phyloP scores from a whole-genome alignment of 2,888 invertebrate species.

The Deroplatys truncata region DNA sequence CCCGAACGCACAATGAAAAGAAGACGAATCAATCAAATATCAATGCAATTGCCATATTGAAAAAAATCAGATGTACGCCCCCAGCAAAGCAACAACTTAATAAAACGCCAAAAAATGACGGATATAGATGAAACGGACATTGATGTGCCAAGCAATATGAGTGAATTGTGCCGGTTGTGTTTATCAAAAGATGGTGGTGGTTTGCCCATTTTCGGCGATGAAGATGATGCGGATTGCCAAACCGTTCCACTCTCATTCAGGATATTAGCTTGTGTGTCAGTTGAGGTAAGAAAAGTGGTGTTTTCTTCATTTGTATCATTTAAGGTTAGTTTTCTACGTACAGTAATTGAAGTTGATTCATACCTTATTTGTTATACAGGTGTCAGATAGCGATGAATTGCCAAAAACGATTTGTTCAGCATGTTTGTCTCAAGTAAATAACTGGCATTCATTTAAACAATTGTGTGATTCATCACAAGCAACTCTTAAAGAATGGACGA shows the following conservation, averaged over 20 bases:
- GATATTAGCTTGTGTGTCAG: conserved; percentile 61
- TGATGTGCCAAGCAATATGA: conserved; percentile 15
- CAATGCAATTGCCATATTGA: neutral
- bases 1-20: neutral
- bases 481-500: conserved; percentile 57
- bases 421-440: conserved; percentile 60
- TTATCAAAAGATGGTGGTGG: conserved; percentile 57
- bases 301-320: neutral
- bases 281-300: conserved; percentile 54
- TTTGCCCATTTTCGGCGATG: conserved; percentile 55
- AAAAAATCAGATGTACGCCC: neutral
- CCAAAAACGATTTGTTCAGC: conserved; percentile 61
- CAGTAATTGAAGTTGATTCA: neutral
- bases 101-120: neutral
- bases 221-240: conserved; percentile 44
- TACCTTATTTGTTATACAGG: conserved; percentile 49
- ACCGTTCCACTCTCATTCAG: conserved; percentile 53
- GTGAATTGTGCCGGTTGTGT: conserved; percentile 57
- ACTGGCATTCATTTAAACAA: conserved; percentile 63
- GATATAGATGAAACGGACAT: neutral
- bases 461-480: conserved; percentile 61
- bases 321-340: neutral
- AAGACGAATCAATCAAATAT: neutral
- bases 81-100: neutral
- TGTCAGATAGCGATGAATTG: conserved; percentile 58